phyloP scores from a whole-genome alignment of 2,797 vertebrate species.

The Neosalanx taihuensis region DNA sequence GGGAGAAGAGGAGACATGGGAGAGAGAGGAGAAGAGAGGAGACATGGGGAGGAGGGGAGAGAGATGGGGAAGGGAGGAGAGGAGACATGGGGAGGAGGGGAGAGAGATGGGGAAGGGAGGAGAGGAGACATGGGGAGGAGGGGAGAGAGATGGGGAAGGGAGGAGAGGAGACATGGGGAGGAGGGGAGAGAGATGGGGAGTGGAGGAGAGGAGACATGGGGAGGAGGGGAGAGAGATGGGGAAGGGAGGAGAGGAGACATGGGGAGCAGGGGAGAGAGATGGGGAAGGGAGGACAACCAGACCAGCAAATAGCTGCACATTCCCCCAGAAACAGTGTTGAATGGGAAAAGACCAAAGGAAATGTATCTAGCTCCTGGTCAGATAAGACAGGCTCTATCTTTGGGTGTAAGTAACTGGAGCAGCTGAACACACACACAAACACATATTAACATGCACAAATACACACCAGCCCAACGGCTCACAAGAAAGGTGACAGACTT shows the following conservation, averaged over 20 bases:
- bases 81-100: too few relatives aligned
- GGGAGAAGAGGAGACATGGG: background rate
- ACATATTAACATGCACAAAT: background rate
- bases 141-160: background rate
- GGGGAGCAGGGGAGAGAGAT: background rate
- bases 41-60: too few relatives aligned
- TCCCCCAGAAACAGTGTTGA: too few relatives aligned
- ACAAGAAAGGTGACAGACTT: background rate
- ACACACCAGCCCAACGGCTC: background rate
- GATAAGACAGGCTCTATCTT: background rate
- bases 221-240: background rate
- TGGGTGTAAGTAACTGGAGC: background rate
- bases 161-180: background rate
- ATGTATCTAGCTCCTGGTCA: background rate
- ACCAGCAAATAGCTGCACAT: too few relatives aligned
- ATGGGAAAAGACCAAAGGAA: too few relatives aligned
- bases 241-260: background rate
- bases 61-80: too few relatives aligned
- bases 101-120: background rate
- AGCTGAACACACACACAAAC: constrained; percentile 1
- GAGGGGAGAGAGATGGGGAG: background rate
- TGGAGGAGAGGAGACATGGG: background rate
- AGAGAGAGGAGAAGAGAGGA: too few relatives aligned
- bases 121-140: background rate
- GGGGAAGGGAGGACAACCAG: too few relatives aligned